These are phyloP conservation scores for Myotis myotis DNA, from an alignment of 2,797 vertebrate genomes.

Conservation along the genomic window DNA sequence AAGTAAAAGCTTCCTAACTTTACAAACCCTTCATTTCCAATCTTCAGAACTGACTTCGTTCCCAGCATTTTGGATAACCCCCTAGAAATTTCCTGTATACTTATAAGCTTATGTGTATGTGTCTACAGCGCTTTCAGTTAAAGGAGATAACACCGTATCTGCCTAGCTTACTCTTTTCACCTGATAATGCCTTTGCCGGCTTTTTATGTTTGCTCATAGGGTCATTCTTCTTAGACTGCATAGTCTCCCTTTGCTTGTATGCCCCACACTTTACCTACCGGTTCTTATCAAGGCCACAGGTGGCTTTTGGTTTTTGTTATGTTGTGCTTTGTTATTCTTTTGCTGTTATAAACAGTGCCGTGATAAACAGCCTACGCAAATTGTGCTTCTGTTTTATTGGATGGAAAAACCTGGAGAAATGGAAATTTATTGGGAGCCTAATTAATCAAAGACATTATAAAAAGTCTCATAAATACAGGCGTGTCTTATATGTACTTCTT, in stretches of 20 bases:
- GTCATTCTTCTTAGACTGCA: not conserved
- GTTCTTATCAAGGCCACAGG: not conserved
- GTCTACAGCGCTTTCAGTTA: not conserved
- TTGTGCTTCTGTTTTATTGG: not conserved
- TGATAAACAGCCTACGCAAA: not conserved
- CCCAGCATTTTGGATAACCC: not conserved
- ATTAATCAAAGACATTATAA: not conserved
- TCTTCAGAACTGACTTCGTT: not conserved
- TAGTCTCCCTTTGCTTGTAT: not conserved
- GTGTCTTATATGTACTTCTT: not conserved
- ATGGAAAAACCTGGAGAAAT: not conserved
- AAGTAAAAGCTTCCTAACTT: not conserved
- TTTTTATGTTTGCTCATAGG: not conserved
- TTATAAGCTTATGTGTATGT: not conserved
- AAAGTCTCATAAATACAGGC: not conserved
- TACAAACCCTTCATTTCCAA: not conserved
- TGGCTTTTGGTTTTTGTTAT: not conserved
- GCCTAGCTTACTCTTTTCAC: not conserved
- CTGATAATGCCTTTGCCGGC: not conserved
- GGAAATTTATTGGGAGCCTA: not conserved
- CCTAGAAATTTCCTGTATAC: not conserved
- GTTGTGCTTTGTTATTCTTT: not conserved
- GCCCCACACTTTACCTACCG: not conserved
- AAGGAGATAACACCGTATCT: not conserved
- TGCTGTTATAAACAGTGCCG: not conserved